Evolutionary conservation across 2,888 invertebrate genomes (phyloP), one percentile per base, ranked within the genome.

Genomic region (Tribolium freemani): DNA sequence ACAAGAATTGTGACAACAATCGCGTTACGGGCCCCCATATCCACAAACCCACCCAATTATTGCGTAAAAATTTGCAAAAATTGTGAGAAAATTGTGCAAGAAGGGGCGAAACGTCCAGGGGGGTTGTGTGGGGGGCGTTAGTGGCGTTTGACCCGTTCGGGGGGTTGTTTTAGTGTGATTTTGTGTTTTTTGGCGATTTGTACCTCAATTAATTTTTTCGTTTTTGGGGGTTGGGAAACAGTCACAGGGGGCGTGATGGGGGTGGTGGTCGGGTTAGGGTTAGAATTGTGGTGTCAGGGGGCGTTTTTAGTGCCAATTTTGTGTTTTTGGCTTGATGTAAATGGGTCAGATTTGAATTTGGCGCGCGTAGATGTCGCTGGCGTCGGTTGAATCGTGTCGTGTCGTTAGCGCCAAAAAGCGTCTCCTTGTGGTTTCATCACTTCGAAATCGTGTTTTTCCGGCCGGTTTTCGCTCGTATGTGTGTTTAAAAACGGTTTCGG

Each of bases 341-440:
- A 46, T 68, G 26, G 67, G 61, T 71, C 56, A 11, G 9, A 9
- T 71, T 71, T 30, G 67, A 71, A 67, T 48, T 67, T 51, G 13
- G 31, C 71, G 71, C 71, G 58, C 2, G 21, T 21, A 13, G 48
- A 51, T 50, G 68, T 26, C 50, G 58, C 53, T 31, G 16, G 21
- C 16, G 10, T 71, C 66, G 71, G 11, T 6, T 30, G 5, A 9
- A 21, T 46, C 69, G 61, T 5, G 11, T 2, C n/a, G 0, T 6
- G 5, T 67, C 63, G 61, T 61, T 50, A 38, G 68, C 72, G 72
- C 72, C 69, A 72, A 71, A 71, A 71, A 30, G 5, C 20, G 16
- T 63, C 72, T 60, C 11, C 10, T 20, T 4, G 44, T n/a, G 26
- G 16, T 38, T 1, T 6, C 20, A n/a, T 61, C 56, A 60, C 45